Percentiles rank a stretch among this genome's conserved stretches.
Conservation (phyloP, 2,797 vertebrate species). For the Lepidocolaptes lacrymiger region DNA sequence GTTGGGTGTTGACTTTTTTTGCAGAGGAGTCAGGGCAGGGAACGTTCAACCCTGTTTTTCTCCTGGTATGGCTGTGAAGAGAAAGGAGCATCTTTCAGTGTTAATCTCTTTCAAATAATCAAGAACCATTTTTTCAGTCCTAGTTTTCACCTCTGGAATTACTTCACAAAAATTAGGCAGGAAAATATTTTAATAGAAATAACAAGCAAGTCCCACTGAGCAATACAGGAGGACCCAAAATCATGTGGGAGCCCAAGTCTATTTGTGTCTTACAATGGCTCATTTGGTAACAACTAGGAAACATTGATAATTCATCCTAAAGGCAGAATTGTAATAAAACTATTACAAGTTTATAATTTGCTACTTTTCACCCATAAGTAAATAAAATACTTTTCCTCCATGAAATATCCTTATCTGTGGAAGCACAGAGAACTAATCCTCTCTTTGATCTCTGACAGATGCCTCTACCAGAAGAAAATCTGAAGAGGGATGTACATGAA, state of each 20-base stretch:
- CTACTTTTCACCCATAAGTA: background rate
- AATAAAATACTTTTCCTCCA: conserved; percentile 19
- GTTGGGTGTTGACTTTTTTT: background rate
- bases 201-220: background rate
- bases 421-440: conserved; percentile 35
- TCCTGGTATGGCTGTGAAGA: background rate
- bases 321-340: background rate
- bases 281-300: background rate
- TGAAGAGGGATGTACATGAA: conserved; percentile 9
- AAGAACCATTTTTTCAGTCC: background rate
- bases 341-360: background rate
- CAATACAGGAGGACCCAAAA: background rate
- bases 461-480: conserved; percentile 12
- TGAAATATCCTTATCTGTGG: conserved; percentile 27
- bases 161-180: background rate
- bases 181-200: background rate
- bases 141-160: background rate
- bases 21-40: background rate
- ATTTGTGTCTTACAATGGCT: background rate
- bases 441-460: conserved; percentile 52
- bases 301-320: background rate
- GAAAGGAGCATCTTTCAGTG: background rate
- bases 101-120: background rate
- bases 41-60: background rate
- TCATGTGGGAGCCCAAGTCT: background rate